These are phyloP conservation scores for Lottia gigantea DNA, from an alignment of 2,888 invertebrate species.

Conservation along the genomic window DNA sequence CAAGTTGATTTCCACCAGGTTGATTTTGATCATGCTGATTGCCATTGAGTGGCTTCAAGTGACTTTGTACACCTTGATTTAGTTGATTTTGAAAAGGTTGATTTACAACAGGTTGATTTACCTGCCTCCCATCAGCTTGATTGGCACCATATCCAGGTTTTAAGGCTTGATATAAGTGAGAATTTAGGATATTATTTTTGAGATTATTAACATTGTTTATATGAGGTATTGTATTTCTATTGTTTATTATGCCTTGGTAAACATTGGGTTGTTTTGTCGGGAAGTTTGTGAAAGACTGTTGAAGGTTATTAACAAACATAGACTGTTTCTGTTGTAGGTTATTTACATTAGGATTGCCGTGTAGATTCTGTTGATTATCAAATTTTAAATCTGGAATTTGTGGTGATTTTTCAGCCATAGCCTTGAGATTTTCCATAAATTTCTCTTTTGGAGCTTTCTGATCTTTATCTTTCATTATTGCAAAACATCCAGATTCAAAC, in stretches of 20 bases:
- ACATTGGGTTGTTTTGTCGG: background rate
- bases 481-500: conserved; percentile 59
- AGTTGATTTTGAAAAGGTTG: no score
- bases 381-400: background rate
- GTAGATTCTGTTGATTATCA: background rate
- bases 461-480: conserved; percentile 26
- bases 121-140: background rate
- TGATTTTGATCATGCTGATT: no score
- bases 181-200: no score
- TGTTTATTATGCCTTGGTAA: background rate
- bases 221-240: no score
- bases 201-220: no score
- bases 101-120: background rate
- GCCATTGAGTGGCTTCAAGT: no score
- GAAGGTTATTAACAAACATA: background rate
- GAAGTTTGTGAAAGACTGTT: conserved; percentile 10
- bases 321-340: conserved; percentile 3
- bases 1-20: background rate
- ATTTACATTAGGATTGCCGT: background rate
- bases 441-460: background rate
- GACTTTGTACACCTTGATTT: no score
- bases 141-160: background rate
- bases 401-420: background rate
- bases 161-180: no score
- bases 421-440: background rate